Evolutionary conservation across 1,140 invertebrate species (phyloP).

Genomic region (Drosophila dunni): DNA sequence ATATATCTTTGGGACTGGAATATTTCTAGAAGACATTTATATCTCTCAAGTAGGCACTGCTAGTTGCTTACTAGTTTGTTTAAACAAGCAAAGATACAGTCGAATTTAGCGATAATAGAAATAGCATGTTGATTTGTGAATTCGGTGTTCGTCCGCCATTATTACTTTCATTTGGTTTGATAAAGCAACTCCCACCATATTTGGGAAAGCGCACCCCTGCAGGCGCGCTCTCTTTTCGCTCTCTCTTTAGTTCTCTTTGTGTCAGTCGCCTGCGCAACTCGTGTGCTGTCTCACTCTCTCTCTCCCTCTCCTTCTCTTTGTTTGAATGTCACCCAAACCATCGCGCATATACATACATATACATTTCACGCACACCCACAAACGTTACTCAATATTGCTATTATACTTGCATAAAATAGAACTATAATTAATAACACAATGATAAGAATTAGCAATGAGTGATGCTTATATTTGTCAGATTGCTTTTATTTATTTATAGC

Average conservation of each 20-base stretch:
- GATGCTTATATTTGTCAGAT: slow-evolving; percentile 15
- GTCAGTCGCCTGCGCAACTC: slow-evolving; percentile 28
- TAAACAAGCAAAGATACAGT: not conserved
- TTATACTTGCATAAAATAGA: not conserved
- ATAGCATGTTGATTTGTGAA: slow-evolving; percentile 1
- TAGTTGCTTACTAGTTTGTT: not conserved
- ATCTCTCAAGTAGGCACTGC: too few relatives aligned
- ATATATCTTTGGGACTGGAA: not conserved
- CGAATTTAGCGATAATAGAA: not conserved
- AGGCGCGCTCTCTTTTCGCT: slow-evolving; percentile 20
- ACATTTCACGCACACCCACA: not conserved
- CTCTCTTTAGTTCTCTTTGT: slow-evolving; percentile 18
- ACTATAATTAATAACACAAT: slow-evolving; percentile 18
- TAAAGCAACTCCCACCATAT: slow-evolving; percentile 67
- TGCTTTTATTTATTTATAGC: slow-evolving; percentile 42
- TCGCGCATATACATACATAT: not conserved
- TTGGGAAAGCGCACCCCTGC: slow-evolving; percentile 39
- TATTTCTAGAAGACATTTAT: not conserved
- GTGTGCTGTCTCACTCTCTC: not conserved
- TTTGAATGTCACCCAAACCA: slow-evolving; percentile 7
- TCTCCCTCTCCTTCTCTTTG: slow-evolving; percentile 15
- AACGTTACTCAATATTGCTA: slow-evolving; percentile 9
- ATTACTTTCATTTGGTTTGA: slow-evolving; percentile 65
- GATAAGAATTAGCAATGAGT: slow-evolving; percentile 37
- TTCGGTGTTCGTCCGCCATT: slow-evolving; percentile 56